Evolutionary conservation across 2,113 vertebrate species (phyloP), one percentile per base, ranked within the genome.

Genomic region (Numida meleagris): DNA sequence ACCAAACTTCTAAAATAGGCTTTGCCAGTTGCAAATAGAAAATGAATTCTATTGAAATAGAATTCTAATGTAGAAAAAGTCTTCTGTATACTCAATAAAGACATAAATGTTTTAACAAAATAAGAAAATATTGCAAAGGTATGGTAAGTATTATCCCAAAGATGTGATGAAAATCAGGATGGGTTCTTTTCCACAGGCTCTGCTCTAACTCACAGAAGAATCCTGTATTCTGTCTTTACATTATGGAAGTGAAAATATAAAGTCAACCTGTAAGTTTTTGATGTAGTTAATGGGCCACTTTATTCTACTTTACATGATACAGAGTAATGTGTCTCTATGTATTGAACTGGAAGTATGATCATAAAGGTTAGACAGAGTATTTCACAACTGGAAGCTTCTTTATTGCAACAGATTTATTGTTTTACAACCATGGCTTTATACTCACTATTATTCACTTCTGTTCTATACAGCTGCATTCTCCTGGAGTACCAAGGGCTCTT

Each of bases 391-490:
- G 80, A 93, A 89, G 85, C 18, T 4, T 85, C 62, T 88, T 88
- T 93, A 94, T 23, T 81, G 53, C 55, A 77, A 61, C 23, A 90
- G 76, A 86, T 94, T 74, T 34, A 57, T 33, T 61, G 45, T 73
- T 86, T 95, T 95, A 90, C 40, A 91, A 21, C 82, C 57, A 80
- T 13, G 65, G 45, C 46, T 95, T 95, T 95, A 94, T 31, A 57
- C 45, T 91, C 67, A 31, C 76, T 85, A 59, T 94, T 82, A 86
- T 48, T 94, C 93, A 90, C 63, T 76, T 85, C 80, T 80, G 59
- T 57, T 71, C 80, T 93, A n/a, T 16, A 20, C 77, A 76, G 78
- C 90, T 93, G 94, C 70, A 76, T 90, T 87, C 65, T 82, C 34
- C 53, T 42, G 40, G 36, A 94, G 36, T 80, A 95, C 93, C 84